Evolutionary conservation across 2,113 vertebrate genomes (phyloP).

Genomic region (Stomatorhinus ivindoensis): DNA sequence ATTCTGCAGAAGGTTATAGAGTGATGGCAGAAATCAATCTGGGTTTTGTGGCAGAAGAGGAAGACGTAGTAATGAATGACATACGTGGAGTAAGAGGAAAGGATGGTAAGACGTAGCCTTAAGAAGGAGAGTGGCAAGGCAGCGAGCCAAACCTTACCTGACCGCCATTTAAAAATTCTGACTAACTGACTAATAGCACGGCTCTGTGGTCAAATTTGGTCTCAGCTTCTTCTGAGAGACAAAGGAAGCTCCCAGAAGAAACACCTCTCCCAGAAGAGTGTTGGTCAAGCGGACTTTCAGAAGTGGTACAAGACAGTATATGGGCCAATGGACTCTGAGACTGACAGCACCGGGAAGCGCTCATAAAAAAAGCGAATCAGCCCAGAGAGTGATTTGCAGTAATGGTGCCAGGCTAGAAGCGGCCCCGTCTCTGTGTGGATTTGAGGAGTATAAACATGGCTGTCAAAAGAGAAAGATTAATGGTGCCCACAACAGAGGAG

Average conservation of each 20-base stretch:
- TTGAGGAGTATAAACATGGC: constrained; percentile 8
- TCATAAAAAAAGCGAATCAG: not conserved
- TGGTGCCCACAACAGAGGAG: constrained; percentile 16
- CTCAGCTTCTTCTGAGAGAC: not conserved
- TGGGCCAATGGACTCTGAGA: not conserved
- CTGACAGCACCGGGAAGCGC: not conserved
- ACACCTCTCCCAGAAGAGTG: not conserved
- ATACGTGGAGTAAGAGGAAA: not conserved
- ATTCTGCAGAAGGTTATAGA: not conserved
- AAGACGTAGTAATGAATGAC: not conserved
- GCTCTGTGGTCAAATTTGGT: not conserved
- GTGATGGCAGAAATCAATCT: not conserved
- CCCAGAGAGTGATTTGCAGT: not conserved
- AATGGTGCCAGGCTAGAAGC: not conserved
- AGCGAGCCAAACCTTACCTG: not conserved
- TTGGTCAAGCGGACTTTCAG: not conserved
- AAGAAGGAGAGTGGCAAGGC: not conserved
- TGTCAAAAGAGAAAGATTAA: constrained; percentile 15
- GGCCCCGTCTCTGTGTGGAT: constrained; percentile 6
- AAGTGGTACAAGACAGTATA: not conserved
- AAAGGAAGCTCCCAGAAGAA: not conserved
- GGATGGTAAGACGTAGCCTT: not conserved
- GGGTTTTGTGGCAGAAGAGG: not conserved
- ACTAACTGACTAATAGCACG: not conserved
- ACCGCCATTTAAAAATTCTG: not conserved